These are phyloP conservation scores for Argyra leucocephala DNA, from an alignment of 2,888 invertebrate genomes.

Conservation along the genomic window DNA sequence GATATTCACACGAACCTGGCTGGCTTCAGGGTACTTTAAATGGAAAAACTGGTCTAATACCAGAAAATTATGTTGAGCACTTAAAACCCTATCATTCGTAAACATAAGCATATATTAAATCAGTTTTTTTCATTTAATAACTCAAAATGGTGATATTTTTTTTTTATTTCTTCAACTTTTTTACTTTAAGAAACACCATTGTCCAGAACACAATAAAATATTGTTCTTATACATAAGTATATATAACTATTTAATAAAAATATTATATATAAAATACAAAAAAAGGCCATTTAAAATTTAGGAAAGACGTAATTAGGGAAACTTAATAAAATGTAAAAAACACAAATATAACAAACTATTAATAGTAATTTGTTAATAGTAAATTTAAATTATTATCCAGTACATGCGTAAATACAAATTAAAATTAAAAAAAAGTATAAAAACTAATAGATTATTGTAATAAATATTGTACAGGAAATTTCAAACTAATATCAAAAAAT, in stretches of 20 bases:
- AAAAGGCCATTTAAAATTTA: conserved; percentile 4
- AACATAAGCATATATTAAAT: background rate
- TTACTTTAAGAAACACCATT: background rate
- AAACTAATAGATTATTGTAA: too few relatives aligned
- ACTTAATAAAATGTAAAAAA: background rate
- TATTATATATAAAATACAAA: background rate
- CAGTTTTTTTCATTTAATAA: background rate
- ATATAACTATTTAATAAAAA: background rate
- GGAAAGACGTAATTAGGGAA: conserved; percentile 4
- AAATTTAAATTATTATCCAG: conserved; percentile 1
- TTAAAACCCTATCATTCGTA: conserved; percentile 38
- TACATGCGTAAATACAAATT: background rate
- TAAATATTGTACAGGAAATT: too few relatives aligned
- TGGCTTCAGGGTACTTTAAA: conserved; percentile 94
- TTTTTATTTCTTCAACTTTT: background rate
- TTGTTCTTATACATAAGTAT: background rate
- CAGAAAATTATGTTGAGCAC: conserved; percentile 89
- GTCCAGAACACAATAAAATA: background rate
- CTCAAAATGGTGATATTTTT: conserved; percentile 1
- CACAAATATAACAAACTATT: background rate
- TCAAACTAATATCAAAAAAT: too few relatives aligned
- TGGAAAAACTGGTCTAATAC: conserved; percentile 85
- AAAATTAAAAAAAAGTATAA: background rate
- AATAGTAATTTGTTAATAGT: background rate
- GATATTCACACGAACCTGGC: conserved; percentile 87